phyloP scores from a whole-genome alignment of 1,140 invertebrate species.

The Thaumatotibia leucotreta region DNA sequence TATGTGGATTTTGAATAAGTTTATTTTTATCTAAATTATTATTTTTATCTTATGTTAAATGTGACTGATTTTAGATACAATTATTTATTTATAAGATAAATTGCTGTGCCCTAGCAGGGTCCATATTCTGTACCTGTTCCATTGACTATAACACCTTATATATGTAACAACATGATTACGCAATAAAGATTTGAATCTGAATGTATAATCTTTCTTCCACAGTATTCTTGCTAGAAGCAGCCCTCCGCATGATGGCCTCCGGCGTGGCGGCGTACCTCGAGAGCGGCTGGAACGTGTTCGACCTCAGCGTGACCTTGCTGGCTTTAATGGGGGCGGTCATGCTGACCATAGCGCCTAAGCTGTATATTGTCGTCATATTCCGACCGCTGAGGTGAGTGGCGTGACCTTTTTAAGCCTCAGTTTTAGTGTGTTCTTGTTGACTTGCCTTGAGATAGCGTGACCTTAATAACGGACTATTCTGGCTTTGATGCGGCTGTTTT shows the following conservation, averaged over 20 bases:
- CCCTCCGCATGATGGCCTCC: slow-evolving; percentile 84
- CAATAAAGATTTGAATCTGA: background rate
- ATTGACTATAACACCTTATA: no score
- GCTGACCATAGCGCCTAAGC: slow-evolving; percentile 80
- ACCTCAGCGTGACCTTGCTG: slow-evolving; percentile 85
- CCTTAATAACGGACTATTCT: no score
- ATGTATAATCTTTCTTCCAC: slow-evolving; percentile 33
- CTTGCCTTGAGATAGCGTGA: background rate
- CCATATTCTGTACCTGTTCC: no score
- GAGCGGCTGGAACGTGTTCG: slow-evolving; percentile 93
- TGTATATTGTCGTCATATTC: slow-evolving; percentile 86
- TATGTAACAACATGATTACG: no score
- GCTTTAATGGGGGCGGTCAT: slow-evolving; percentile 82
- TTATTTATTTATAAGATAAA: no score
- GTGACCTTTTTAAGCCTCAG: background rate
- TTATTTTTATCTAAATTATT: no score
- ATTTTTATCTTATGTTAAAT: no score
- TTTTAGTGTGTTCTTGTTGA: background rate
- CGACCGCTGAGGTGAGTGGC: slow-evolving; percentile 80
- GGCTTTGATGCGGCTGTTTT: no score
- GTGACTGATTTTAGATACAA: no score
- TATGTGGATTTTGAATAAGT: no score
- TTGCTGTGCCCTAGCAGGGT: no score
- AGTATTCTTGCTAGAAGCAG: slow-evolving; percentile 88
- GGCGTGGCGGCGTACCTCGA: slow-evolving; percentile 85